These are phyloP conservation scores for Candoia aspera DNA, from an alignment of 2,113 vertebrate species.

Conservation along the genomic window DNA sequence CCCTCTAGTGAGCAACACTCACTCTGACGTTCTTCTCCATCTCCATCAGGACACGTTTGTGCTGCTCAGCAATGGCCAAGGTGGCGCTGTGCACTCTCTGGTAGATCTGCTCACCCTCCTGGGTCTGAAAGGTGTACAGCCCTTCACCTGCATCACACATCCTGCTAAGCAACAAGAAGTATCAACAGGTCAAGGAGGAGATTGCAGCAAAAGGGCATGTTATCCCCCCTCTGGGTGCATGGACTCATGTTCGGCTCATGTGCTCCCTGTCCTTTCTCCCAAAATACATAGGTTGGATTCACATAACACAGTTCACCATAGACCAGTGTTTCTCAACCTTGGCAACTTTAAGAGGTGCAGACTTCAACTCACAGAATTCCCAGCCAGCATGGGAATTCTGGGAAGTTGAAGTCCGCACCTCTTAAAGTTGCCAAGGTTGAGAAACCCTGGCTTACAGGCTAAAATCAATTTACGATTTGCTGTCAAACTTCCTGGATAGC, in stretches of 20 bases:
- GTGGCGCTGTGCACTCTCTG: slow-evolving; percentile 94
- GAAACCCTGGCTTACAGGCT: too few species aligned
- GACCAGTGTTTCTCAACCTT: too few species aligned
- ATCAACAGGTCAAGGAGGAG: background rate
- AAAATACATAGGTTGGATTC: too few species aligned
- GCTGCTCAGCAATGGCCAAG: slow-evolving; percentile 91
- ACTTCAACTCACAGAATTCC: too few species aligned
- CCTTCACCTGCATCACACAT: slow-evolving; percentile 95
- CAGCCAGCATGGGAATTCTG: too few species aligned
- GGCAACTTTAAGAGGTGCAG: too few species aligned
- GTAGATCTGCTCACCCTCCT: slow-evolving; percentile 96
- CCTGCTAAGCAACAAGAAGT: slow-evolving; percentile 64
- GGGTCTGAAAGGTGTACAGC: slow-evolving; percentile 96
- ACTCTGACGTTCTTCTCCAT: slow-evolving; percentile 94
- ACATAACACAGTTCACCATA: too few species aligned
- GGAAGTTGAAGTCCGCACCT: too few species aligned
- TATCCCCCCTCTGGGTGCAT: background rate
- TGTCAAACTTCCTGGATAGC: too few species aligned
- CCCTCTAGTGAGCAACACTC: slow-evolving; percentile 41
- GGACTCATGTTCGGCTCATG: background rate
- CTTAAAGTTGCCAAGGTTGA: too few species aligned
- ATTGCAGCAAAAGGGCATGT: background rate
- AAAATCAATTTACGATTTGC: too few species aligned
- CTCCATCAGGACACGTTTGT: slow-evolving; percentile 91
- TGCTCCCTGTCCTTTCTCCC: background rate